phyloP scores from a whole-genome alignment of 2,888 invertebrate genomes.

The Morpho helenor region DNA sequence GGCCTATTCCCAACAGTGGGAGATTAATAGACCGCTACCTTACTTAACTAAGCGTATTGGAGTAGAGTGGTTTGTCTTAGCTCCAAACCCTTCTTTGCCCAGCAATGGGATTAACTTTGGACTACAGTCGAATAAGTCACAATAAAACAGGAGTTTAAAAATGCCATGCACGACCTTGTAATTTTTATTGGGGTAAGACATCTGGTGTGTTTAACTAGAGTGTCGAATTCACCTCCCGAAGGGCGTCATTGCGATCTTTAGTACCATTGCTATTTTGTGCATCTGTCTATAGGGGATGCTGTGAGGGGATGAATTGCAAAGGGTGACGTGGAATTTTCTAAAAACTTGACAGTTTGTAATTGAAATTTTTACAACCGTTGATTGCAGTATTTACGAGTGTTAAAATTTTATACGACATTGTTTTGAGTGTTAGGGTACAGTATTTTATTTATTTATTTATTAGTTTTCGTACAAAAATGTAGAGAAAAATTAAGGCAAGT shows the following conservation, averaged over 20 bases:
- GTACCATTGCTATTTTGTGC: constrained; percentile 22
- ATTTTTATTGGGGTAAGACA: background rate
- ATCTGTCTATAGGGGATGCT: constrained; percentile 16
- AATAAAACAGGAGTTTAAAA: too few species aligned
- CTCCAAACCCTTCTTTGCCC: too few species aligned
- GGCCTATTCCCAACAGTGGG: background rate
- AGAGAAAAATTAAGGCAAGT: too few species aligned
- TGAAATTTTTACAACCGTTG: constrained; percentile 11
- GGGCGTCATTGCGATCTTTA: constrained; percentile 19
- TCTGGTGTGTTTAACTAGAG: background rate
- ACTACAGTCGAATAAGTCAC: too few species aligned
- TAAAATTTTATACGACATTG: background rate
- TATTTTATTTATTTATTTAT: background rate
- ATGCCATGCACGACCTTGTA: too few species aligned
- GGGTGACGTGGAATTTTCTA: constrained; percentile 17
- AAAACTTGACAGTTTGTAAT: constrained; percentile 11
- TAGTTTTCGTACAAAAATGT: background rate
- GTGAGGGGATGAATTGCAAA: background rate
- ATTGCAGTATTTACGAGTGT: background rate
- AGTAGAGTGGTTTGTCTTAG: too few species aligned
- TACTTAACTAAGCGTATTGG: too few species aligned
- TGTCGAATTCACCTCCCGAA: constrained; percentile 12
- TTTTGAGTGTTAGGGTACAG: background rate
- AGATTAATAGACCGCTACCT: background rate
- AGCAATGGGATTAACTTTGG: too few species aligned